A percentile compares a stretch with the other conserved stretches of the same genome.
These are phyloP conservation scores for Canis aureus DNA, from an alignment of 2,113 vertebrate genomes.

Conservation along the genomic window DNA sequence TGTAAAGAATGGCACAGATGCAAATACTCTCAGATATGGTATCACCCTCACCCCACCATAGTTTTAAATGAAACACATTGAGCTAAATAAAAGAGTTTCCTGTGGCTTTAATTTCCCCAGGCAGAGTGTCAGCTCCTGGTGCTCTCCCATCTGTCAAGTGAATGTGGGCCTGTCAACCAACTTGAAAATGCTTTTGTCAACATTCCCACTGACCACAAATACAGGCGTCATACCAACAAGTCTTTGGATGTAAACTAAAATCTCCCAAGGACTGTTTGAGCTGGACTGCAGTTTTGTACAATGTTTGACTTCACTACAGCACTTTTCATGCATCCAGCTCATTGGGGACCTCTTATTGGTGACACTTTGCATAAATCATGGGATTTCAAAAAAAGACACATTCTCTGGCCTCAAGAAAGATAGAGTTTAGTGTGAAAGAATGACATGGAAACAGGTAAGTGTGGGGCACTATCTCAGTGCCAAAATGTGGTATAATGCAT, in stretches of 20 bases:
- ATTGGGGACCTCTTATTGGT: background rate
- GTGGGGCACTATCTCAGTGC: background rate
- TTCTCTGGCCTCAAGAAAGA: background rate
- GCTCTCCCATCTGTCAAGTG: slow-evolving; percentile 41
- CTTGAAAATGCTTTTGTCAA: slow-evolving; percentile 42
- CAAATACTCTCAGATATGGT: background rate
- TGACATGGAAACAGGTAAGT: background rate
- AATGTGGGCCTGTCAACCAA: slow-evolving; percentile 31
- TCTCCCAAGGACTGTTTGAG: background rate
- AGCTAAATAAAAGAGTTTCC: slow-evolving; percentile 33
- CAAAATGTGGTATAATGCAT: background rate
- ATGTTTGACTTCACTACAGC: background rate
- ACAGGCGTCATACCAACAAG: background rate
- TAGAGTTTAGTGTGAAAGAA: background rate
- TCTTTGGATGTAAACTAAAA: background rate
- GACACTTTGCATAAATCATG: background rate
- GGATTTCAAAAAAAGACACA: background rate
- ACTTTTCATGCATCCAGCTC: background rate
- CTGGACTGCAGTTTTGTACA: background rate
- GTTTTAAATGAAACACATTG: slow-evolving; percentile 34
- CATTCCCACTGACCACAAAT: background rate
- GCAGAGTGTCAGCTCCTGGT: slow-evolving; percentile 49
- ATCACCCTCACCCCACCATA: background rate
- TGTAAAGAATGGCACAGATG: background rate
- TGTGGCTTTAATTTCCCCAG: slow-evolving; percentile 32